Evolutionary conservation across 2,888 invertebrate species (phyloP), one percentile per base, ranked within the genome.

Genomic region (Alsophila aescularia): DNA sequence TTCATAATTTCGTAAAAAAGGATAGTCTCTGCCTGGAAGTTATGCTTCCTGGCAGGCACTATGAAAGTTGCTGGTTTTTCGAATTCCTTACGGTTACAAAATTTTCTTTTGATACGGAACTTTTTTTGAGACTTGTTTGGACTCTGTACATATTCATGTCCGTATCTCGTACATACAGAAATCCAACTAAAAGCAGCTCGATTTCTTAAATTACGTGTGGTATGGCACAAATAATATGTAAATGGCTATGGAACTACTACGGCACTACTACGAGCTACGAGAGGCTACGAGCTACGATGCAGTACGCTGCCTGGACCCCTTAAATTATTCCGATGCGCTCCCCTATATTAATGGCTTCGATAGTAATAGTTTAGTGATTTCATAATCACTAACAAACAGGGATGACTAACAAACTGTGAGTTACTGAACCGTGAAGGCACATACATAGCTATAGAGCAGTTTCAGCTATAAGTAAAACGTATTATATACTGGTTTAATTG

Each of bases 311-410:
- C 75, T 73, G 63, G 70, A 66, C 69, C 67, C 74, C 64, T n/a
- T 69, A 78, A 81, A 82, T 81, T 82, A 84, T 81, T 79, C 78
- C 58, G 62, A 55, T 59, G 62, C 66, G 64, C 62, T 68, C 66
- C 67, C 70, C 73, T 56, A 77, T 81, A 81, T 79, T 81, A 81
- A 81, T 81, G 68, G 70, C 67, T 60, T 60, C 56, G 58, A 67
- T 69, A 62, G 67, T 75, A 72, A 77, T 75, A 68, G 68, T 67
- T 65, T 70, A 68, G 69, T 77, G 73, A 79, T 79, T 77, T 72
- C 69, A 76, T 75, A 80, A 75, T 74, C 71, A 66, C 66, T 73
- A 72, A 73, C 64, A 72, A 73, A 73, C 65, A 72, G 62, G 65
- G 45, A 58, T 60, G 64, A 65, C 56, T 67, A 65, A 71, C 62